These are phyloP conservation scores for Incurvaria masculella DNA, from an alignment of 2,888 invertebrate genomes.

Conservation along the genomic window DNA sequence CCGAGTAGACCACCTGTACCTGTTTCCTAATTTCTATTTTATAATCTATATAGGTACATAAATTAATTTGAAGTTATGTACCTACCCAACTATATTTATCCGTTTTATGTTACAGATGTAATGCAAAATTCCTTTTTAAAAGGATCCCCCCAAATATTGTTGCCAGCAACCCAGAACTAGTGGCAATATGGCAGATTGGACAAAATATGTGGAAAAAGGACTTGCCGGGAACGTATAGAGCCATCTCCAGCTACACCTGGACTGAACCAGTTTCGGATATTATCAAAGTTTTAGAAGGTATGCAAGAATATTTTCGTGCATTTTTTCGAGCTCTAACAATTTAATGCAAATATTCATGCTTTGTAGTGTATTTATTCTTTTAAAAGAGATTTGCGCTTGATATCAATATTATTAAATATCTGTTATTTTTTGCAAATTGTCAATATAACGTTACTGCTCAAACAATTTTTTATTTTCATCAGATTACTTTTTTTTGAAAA, in stretches of 20 bases:
- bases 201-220: constrained; percentile 85
- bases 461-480: too few relatives aligned
- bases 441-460: too few relatives aligned
- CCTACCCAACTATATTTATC: too few relatives aligned
- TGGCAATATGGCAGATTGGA: constrained; percentile 77
- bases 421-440: too few relatives aligned
- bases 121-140: constrained; percentile 93
- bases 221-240: constrained; percentile 74
- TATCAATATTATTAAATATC: background rate
- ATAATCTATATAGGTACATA: too few relatives aligned
- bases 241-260: constrained; percentile 73
- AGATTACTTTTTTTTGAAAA: background rate
- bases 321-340: background rate
- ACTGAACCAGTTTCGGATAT: constrained; percentile 74
- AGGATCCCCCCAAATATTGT: constrained; percentile 78
- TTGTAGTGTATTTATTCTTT: constrained; percentile 1
- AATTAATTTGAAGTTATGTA: too few relatives aligned
- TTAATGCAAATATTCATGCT: too few relatives aligned
- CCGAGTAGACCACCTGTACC: too few relatives aligned
- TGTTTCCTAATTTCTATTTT: too few relatives aligned
- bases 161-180: constrained; percentile 67
- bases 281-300: constrained; percentile 80
- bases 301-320: constrained; percentile 8
- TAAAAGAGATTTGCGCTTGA: background rate
- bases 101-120: constrained; percentile 72